Conservation (phyloP, 1,140 invertebrate species). For the Drosophila repleta region DNA sequence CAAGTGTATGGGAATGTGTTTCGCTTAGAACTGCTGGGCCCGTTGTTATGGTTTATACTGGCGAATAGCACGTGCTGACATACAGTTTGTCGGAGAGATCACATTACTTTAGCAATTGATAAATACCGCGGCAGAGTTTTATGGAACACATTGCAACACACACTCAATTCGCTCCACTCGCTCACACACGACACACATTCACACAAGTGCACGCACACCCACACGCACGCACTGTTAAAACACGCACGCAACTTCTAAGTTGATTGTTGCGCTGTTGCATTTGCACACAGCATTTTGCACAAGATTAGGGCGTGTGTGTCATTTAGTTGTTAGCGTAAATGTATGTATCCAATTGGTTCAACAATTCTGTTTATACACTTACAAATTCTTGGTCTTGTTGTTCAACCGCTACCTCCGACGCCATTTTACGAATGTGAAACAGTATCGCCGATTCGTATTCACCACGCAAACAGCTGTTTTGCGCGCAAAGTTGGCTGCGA, state of each 20-base stretch:
- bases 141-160: conserved; percentile 50
- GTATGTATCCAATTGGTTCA: conserved; percentile 41
- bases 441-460: conserved; percentile 45
- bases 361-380: conserved; percentile 51
- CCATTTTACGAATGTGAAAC: conserved; percentile 58
- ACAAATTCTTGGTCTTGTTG: conserved; percentile 57
- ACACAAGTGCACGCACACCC: conserved; percentile 33
- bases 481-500: conserved; percentile 41
- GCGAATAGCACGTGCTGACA: conserved; percentile 38
- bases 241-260: conserved; percentile 41
- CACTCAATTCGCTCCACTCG: conserved; percentile 12
- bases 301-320: conserved; percentile 26
- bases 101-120: conserved; percentile 21
- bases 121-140: conserved; percentile 42
- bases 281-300: conserved; percentile 18
- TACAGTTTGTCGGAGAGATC: conserved; percentile 1
- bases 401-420: conserved; percentile 57
- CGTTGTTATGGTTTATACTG: conserved; percentile 22
- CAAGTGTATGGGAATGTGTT: conserved; percentile 35
- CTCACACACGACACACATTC: conserved; percentile 21
- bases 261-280: conserved; percentile 14
- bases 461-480: conserved; percentile 47
- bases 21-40: conserved; percentile 5
- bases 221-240: conserved; percentile 24
- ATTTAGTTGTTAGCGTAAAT: conserved; percentile 20